phyloP scores from a whole-genome alignment of 1,140 invertebrate species.

The Calycopis cecrops region DNA sequence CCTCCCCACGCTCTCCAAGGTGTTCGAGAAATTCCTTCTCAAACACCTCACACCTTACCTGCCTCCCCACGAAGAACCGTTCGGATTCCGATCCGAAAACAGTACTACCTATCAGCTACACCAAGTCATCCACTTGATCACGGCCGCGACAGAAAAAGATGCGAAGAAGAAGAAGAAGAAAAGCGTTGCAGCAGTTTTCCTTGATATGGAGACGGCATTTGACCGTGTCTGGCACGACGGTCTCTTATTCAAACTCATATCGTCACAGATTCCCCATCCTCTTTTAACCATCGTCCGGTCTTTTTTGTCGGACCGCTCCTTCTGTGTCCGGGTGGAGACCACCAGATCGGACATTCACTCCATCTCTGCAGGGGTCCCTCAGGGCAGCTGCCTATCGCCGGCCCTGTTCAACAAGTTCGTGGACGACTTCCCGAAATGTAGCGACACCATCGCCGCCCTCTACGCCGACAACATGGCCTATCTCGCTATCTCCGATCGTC shows the following conservation, averaged over 20 bases:
- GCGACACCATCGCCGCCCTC: slow-evolving; percentile 18
- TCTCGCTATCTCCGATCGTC: slow-evolving; percentile 13
- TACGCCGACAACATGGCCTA: slow-evolving; percentile 27
- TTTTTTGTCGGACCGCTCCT: slow-evolving; percentile 16
- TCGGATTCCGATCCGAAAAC: not conserved
- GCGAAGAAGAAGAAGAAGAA: not conserved
- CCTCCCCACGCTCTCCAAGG: too few species aligned
- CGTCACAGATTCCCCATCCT: slow-evolving; percentile 1
- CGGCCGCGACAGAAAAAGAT: slow-evolving; percentile 20
- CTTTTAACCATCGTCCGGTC: slow-evolving; percentile 17
- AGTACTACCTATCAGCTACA: not conserved
- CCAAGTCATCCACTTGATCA: slow-evolving; percentile 24
- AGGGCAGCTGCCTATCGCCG: slow-evolving; percentile 41
- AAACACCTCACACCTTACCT: too few species aligned
- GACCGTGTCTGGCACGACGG: slow-evolving; percentile 46
- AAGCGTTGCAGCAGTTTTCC: slow-evolving; percentile 25
- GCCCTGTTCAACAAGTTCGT: slow-evolving; percentile 39
- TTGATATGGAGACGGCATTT: slow-evolving; percentile 45
- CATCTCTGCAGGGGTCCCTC: slow-evolving; percentile 36
- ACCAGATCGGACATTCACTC: slow-evolving; percentile 2
- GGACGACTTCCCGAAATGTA: slow-evolving; percentile 35
- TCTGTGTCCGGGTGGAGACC: slow-evolving; percentile 19
- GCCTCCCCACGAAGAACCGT: not conserved
- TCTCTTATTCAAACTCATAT: slow-evolving; percentile 33
- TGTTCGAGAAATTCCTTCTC: too few species aligned